Evolutionary conservation across 1,140 invertebrate species (phyloP).

Genomic region (Cydia pomonella): DNA sequence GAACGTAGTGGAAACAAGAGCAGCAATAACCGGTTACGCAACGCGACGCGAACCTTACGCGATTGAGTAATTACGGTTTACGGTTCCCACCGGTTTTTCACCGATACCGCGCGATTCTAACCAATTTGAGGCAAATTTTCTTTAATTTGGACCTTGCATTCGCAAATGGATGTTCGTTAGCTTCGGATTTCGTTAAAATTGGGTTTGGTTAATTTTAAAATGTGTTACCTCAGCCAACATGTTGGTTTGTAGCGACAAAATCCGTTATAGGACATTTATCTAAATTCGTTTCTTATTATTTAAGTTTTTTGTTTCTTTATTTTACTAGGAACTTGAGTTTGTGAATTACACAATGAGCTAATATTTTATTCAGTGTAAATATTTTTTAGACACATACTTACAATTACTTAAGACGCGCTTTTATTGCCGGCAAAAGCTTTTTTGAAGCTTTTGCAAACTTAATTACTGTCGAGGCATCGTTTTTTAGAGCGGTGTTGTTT

Average conservation of each 20-base stretch:
- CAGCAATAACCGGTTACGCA: constrained; percentile 56
- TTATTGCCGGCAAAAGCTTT: not conserved
- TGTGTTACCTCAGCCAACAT: too few relatives aligned
- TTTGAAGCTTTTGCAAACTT: too few relatives aligned
- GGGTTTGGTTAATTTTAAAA: not conserved
- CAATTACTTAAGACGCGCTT: too few relatives aligned
- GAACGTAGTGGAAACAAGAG: constrained; percentile 47
- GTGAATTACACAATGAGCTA: too few relatives aligned
- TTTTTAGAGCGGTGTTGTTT: too few relatives aligned
- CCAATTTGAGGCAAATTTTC: constrained; percentile 15
- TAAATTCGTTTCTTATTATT: too few relatives aligned
- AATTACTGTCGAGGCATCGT: too few relatives aligned
- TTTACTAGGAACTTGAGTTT: too few relatives aligned
- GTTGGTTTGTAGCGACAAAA: too few relatives aligned
- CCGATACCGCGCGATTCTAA: not conserved
- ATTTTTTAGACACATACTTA: too few relatives aligned
- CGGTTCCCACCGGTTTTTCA: constrained; percentile 20
- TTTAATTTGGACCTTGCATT: not conserved
- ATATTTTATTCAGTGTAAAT: not conserved
- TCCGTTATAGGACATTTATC: too few relatives aligned
- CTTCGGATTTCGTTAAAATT: not conserved
- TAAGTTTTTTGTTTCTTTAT: too few relatives aligned
- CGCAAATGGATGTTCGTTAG: not conserved
- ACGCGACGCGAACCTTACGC: constrained; percentile 35
- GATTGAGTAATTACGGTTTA: constrained; percentile 54